Base-by-base conservation (phyloP, 2,888 invertebrate genomes). In the Bombylius major region DNA sequence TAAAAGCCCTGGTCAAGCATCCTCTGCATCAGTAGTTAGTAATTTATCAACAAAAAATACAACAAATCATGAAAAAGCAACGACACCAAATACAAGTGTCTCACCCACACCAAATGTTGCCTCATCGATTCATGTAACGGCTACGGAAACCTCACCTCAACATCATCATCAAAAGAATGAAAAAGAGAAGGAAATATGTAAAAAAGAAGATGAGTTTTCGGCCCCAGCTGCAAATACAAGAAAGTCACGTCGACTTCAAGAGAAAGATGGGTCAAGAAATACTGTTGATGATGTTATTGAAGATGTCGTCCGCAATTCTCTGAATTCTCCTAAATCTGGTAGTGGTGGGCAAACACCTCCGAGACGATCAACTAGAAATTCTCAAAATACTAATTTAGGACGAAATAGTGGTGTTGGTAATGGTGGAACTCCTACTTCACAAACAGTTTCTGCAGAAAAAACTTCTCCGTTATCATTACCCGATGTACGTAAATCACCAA, bases 261-360 rank as follows among this genome's bases (percentile, higher is more conserved):
- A 89, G 67, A 84, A 85, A 66, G 88, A 87, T 66, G 82, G 54
- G 8, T 50, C 81, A 61, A 79, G 87, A 58, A 87, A 80, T 59
- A 86, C 88, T 2, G 82, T 90, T 11, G 94, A 95, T 68, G 92
- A 91, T 64, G 82, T 89, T 13, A 92, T 93, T 61, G 94, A 95
- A 63, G 92, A 94, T 66, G 91, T 92, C 0, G 84, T 91, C 3
- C 83, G 89, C 62, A 86, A 87, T 58, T 75, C 81, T 1, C 62
- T 62, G 70, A 77, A 62, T 76, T 64, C 66, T 8, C 67, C 69
- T 42, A 63, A 77, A 66, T 55, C 60, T 42, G 69, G 71, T 11
- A 67, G 68, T 45, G 69, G 71, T 11, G 67, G 68, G 8, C 71
- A 70, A 59, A 73, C 73, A 4, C 75, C 71, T 14, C 73, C 73